These are phyloP conservation scores for Tetragnatha montana DNA, from an alignment of 2,888 invertebrate species.

Conservation along the genomic window DNA sequence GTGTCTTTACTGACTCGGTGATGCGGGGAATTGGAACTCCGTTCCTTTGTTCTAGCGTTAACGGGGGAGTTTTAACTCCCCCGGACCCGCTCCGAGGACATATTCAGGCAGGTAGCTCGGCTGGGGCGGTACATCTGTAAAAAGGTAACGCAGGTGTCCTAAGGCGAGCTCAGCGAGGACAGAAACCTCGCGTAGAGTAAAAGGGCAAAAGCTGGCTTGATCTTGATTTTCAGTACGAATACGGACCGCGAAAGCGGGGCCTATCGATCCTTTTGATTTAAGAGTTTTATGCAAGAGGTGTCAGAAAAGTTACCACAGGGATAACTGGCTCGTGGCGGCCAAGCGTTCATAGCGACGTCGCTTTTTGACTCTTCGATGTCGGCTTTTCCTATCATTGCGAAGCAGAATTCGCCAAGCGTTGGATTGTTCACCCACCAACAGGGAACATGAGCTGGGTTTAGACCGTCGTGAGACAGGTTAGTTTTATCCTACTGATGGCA, in stretches of 20 bases:
- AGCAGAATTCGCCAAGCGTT: constrained; percentile 84
- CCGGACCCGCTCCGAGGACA: not conserved
- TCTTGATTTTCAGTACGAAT: constrained; percentile 80
- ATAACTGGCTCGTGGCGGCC: constrained; percentile 76
- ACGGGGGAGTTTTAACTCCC: too few species aligned
- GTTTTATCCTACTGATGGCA: constrained; percentile 65
- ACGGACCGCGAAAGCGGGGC: constrained; percentile 81
- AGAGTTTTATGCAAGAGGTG: constrained; percentile 77
- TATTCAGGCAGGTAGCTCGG: constrained; percentile 47
- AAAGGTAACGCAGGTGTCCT: constrained; percentile 82
- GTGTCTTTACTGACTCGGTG: constrained; percentile 80
- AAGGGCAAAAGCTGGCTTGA: constrained; percentile 84
- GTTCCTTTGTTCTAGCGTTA: too few species aligned
- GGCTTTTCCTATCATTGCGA: constrained; percentile 86
- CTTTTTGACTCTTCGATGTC: constrained; percentile 81
- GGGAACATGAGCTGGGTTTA: constrained; percentile 83
- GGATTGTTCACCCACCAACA: constrained; percentile 84
- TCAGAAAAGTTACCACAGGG: constrained; percentile 76
- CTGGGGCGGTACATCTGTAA: constrained; percentile 70
- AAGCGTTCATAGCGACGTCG: constrained; percentile 76
- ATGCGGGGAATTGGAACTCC: not conserved
- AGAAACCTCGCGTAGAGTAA: constrained; percentile 84
- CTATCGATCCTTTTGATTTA: constrained; percentile 82
- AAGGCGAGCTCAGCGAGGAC: constrained; percentile 82
- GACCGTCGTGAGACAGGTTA: constrained; percentile 81